phyloP scores from a whole-genome alignment of 2,113 vertebrate species.

The Pygoscelis antarcticus region DNA sequence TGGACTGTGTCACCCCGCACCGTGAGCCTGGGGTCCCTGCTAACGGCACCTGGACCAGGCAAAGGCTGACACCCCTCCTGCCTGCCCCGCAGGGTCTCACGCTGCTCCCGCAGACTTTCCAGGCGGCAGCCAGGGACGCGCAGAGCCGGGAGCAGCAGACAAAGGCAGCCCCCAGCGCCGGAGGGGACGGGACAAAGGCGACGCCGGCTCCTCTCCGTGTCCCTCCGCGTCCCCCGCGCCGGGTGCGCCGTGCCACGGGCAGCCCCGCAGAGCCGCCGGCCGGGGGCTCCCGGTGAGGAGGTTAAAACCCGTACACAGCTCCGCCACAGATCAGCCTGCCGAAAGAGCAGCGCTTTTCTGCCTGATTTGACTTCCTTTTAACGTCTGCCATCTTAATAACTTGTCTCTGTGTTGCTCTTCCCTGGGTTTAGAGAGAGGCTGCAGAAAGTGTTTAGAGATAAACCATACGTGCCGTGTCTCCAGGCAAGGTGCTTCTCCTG shows the following conservation, averaged over 20 bases:
- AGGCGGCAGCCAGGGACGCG: not conserved
- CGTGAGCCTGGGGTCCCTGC: accelerated
- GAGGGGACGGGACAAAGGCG: not conserved
- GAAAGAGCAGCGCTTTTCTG: not conserved
- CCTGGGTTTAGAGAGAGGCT: not conserved
- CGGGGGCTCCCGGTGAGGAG: accelerated
- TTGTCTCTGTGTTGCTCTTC: not conserved
- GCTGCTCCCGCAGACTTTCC: not conserved
- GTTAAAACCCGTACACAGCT: accelerated
- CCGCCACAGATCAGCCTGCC: accelerated
- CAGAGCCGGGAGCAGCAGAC: not conserved
- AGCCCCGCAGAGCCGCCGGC: accelerated
- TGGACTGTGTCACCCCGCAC: not conserved
- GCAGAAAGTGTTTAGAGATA: not conserved
- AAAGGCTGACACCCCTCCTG: not conserved
- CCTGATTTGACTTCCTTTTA: not conserved
- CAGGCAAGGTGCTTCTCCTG: slow-evolving; percentile 35
- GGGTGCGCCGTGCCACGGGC: accelerated
- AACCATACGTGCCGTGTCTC: not conserved
- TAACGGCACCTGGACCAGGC: accelerated
- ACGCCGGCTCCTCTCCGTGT: accelerated
- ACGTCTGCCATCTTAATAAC: not conserved
- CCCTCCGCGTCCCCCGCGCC: accelerated
- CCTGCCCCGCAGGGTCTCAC: not conserved
- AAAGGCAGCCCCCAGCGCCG: not conserved